These are phyloP conservation scores for Albula glossodonta DNA, from an alignment of 2,113 vertebrate genomes.

Conservation along the genomic window DNA sequence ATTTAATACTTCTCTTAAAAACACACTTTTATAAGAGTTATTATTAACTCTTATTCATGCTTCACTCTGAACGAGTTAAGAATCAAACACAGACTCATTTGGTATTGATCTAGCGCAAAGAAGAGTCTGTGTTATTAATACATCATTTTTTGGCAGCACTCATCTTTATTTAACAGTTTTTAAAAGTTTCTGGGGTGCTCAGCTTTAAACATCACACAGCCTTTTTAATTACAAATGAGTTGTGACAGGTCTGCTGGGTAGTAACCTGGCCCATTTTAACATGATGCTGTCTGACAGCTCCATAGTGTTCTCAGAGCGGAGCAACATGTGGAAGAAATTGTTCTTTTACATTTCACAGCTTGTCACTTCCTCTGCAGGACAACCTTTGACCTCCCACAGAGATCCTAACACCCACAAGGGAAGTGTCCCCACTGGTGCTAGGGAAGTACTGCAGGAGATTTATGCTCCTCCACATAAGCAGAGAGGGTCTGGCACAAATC, in stretches of 20 bases:
- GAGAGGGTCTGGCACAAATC: slow-evolving; percentile 62
- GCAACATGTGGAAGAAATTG: slow-evolving; percentile 99
- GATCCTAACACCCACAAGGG: slow-evolving; percentile 88
- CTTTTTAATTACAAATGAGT: slow-evolving; percentile 90
- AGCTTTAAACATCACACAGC: slow-evolving; percentile 83
- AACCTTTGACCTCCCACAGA: slow-evolving; percentile 90
- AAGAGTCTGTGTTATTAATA: slow-evolving; percentile 64
- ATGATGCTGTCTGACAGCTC: slow-evolving; percentile 83
- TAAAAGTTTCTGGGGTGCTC: slow-evolving; percentile 72
- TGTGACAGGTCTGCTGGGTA: slow-evolving; percentile 87
- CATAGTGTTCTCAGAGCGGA: slow-evolving; percentile 80
- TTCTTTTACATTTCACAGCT: slow-evolving; percentile 99
- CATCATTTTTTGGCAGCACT: slow-evolving; percentile 59
- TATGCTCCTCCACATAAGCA: slow-evolving; percentile 67
- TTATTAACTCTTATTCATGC: slow-evolving; percentile 18
- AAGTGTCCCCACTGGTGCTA: slow-evolving; percentile 86
- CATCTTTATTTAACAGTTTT: slow-evolving; percentile 78
- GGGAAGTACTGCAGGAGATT: slow-evolving; percentile 80
- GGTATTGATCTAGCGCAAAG: slow-evolving; percentile 65
- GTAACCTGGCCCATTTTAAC: slow-evolving; percentile 82
- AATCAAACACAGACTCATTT: slow-evolving; percentile 58
- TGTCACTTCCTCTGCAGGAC: slow-evolving; percentile 95
- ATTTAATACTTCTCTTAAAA: not conserved
- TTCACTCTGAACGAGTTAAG: slow-evolving; percentile 30
- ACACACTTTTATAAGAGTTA: not conserved